Evolutionary conservation across 2,797 vertebrate species (phyloP), one percentile per base, ranked within the genome.

Genomic region (Florisuga fusca): DNA sequence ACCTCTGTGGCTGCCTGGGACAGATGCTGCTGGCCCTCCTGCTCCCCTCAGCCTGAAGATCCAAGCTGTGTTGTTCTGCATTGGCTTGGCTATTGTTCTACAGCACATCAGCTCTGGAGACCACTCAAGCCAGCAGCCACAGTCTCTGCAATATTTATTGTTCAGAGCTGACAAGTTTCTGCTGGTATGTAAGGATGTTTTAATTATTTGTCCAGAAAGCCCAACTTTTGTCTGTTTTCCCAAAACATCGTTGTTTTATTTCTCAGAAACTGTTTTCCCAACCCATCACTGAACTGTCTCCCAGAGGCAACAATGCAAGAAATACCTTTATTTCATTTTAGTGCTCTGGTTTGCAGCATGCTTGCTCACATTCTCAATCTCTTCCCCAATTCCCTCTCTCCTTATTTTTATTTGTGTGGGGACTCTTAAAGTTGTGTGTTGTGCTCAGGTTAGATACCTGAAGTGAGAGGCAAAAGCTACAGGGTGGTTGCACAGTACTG

Each of bases 331-430:
- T 51, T 51, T 78, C 27, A 36, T 58, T 75, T 59, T 72, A 8
- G 14, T 78, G 50, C 25, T 87, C 33, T 71, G 54, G 61, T 53
- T 34, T 58, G 9, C 17, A 15, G 4, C 29, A 18, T 0, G 0
- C 16, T 27, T 78, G 25, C 29, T 57, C 18, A 46, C 1, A 1
- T 10, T 58, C 33, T 84, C 58, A 43, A 1, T 58, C 29, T 68
- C 31, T 20, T 41, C 36, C 15, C 15, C 4, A 61, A 0, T 22
- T 63, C n/a, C 1, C 29, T 46, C 45, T 9, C 4, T 46, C 6
- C 14, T 50, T 58, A 41, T 41, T 63, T 51, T 10, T 18, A 7
- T 51, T 8, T 31, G 7, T 38, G 14, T 31, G n/a, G 22, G n/a
- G 7, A 41, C 10, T 83, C 63, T 29, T 68, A 21, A 69, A 54